Evolutionary conservation across 2,888 invertebrate species (phyloP), one percentile per base, ranked within the genome.

Genomic region (Iphiclides podalirius): DNA sequence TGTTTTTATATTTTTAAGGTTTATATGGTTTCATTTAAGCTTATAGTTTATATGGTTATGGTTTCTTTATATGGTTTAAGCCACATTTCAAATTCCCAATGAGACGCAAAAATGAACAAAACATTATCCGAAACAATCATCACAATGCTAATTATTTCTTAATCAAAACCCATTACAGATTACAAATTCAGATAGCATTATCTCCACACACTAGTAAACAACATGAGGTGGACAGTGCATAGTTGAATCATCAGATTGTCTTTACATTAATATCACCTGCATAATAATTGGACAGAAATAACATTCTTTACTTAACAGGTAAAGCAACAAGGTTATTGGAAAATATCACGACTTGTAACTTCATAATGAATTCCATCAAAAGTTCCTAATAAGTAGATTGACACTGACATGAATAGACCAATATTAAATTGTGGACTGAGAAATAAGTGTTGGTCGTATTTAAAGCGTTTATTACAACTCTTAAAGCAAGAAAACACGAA

Each of bases 321-420:
- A 15, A n/a, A 35, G 11, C 33, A 37, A 34, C 48, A 53, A 52
- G 48, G 51, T 43, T 49, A 46, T 13, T 26, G 42, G 31, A 23
- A 40, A 42, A 26, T 51, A 38, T 53, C 36, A 45, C 38, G 13
- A 38, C 38, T 37, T 45, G 36, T 49, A 14, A 53, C 38, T 31
- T 28, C 38, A 33, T 23, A 12, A 8, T 34, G 23, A 39, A 39
- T 47, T 15, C 23, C 20, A 14, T 7, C 8, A n/a, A 31, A 35
- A 16, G 3, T 45, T 28, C 11, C 17, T 45, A 14, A 14, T 1
- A 11, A n/a, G n/a, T 4, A 14, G 17, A 33, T 11, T 45, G n/a
- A 17, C 12, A 31, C 13, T 38, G 20, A 31, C 26, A 31, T 28
- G 11, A 46, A 16, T 36, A 43, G 13, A 15, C 1, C n/a, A n/a